A percentile compares a stretch with the other conserved stretches of the same genome.
Evolutionary conservation across 2,113 vertebrate genomes (phyloP).

Genomic region (Dolichotis patagonum): DNA sequence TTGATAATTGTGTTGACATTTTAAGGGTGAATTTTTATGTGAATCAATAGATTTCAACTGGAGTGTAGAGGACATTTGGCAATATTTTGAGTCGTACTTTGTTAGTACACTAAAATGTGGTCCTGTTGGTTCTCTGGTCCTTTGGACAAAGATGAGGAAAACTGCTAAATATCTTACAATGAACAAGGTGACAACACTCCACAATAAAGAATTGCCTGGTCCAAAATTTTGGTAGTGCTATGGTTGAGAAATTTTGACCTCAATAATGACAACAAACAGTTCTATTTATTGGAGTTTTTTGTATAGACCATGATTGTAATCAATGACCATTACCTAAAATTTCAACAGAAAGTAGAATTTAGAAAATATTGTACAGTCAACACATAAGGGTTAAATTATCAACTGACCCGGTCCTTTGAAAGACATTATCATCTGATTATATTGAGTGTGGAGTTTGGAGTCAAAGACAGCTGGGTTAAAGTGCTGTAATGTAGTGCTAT

Average conservation of each 20-base stretch:
- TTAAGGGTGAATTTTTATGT: not conserved
- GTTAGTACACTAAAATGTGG: not conserved
- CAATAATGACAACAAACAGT: not conserved
- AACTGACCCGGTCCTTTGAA: not conserved
- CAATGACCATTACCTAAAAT: not conserved
- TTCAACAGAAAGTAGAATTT: constrained; percentile 3
- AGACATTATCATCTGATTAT: not conserved
- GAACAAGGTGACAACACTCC: not conserved
- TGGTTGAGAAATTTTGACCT: not conserved
- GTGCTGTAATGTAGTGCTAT: not conserved
- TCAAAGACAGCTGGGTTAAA: not conserved
- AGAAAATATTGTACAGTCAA: not conserved
- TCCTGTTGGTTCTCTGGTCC: not conserved
- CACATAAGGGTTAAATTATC: not conserved
- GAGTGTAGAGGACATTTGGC: not conserved
- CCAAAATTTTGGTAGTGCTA: not conserved
- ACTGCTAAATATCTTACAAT: not conserved
- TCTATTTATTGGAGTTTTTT: not conserved
- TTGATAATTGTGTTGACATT: not conserved
- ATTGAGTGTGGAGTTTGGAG: not conserved
- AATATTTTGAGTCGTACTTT: not conserved
- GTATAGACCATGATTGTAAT: not conserved
- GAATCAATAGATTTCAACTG: not conserved
- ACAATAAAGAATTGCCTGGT: not conserved
- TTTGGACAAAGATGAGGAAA: not conserved